A percentile compares a stretch with the other conserved stretches of the same genome.
Conservation (phyloP, 2,113 vertebrate genomes). For the Amphiprion ocellaris region DNA sequence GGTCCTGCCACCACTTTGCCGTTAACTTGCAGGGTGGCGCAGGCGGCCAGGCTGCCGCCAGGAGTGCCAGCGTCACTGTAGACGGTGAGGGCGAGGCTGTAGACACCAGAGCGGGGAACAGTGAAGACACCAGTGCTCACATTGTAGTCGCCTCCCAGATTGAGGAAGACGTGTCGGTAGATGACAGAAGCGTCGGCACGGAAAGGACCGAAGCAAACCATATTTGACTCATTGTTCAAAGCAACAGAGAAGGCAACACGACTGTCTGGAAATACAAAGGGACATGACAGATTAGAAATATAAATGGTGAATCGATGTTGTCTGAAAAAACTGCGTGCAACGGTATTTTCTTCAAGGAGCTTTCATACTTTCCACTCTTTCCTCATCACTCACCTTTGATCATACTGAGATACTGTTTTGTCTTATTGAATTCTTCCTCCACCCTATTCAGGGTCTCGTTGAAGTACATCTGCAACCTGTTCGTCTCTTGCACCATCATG, state of each 20-base stretch:
- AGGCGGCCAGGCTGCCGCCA: constrained; percentile 32
- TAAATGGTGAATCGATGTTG: no score
- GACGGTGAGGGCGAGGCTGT: constrained; percentile 75
- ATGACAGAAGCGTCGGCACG: background rate
- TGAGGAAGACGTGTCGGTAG: constrained; percentile 72
- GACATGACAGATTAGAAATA: background rate
- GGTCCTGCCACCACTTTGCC: constrained; percentile 1
- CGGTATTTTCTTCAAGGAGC: no score
- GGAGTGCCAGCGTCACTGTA: constrained; percentile 76
- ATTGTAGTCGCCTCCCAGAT: constrained; percentile 70
- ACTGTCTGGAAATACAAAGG: constrained; percentile 60
- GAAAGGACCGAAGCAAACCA: constrained; percentile 31
- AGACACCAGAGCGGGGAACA: constrained; percentile 72
- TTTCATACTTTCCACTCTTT: no score
- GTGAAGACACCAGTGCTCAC: constrained; percentile 66
- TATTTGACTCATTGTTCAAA: constrained; percentile 25
- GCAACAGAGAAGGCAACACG: constrained; percentile 80
- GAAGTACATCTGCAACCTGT: constrained; percentile 56
- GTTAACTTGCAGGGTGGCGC: constrained; percentile 70
- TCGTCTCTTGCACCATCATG: constrained; percentile 64
- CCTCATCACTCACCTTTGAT: constrained; percentile 62
- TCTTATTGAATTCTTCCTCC: constrained; percentile 15
- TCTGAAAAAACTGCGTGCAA: background rate
- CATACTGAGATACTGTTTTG: constrained; percentile 31
- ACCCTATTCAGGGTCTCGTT: constrained; percentile 60